Percentiles rank a stretch among this genome's conserved stretches.
Evolutionary conservation across 2,888 invertebrate genomes (phyloP).

Genomic region (Antheraea assamensis): DNA sequence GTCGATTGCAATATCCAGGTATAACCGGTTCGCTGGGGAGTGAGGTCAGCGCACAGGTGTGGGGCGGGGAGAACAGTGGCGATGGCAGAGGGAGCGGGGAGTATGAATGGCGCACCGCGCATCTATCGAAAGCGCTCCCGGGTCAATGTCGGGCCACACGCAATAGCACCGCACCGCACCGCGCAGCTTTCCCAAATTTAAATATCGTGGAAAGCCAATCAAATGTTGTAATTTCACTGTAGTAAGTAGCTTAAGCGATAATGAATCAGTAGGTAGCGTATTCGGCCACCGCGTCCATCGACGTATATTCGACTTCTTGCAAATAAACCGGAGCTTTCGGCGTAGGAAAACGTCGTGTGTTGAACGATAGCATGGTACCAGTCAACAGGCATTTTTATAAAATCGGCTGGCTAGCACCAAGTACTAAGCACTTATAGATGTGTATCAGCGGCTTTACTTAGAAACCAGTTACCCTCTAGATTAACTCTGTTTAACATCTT

Average conservation of each 20-base stretch:
- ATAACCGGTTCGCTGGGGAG: constrained; percentile 10
- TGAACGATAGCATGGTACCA: too few relatives aligned
- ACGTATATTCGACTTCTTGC: too few relatives aligned
- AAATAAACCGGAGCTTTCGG: not conserved
- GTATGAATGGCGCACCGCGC: constrained; percentile 61
- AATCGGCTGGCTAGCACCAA: too few relatives aligned
- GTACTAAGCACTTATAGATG: too few relatives aligned
- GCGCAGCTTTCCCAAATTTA: not conserved
- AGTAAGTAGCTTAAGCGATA: not conserved
- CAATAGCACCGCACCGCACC: not conserved
- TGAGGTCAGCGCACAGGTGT: constrained; percentile 28
- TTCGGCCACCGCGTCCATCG: too few relatives aligned
- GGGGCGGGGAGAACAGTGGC: constrained; percentile 14
- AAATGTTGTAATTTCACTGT: not conserved
- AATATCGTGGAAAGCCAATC: not conserved
- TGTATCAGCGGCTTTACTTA: too few relatives aligned
- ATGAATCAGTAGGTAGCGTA: not conserved
- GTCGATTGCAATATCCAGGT: constrained; percentile 35
- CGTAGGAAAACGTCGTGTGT: too few relatives aligned
- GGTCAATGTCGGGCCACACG: constrained; percentile 65
- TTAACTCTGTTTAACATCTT: too few relatives aligned
- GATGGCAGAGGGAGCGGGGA: constrained; percentile 32
- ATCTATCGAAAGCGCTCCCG: constrained; percentile 44
- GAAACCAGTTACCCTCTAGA: too few relatives aligned
- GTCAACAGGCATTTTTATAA: too few relatives aligned